Base-by-base conservation (phyloP, 1,140 invertebrate species). In the Macrocentrus cingulum region DNA sequence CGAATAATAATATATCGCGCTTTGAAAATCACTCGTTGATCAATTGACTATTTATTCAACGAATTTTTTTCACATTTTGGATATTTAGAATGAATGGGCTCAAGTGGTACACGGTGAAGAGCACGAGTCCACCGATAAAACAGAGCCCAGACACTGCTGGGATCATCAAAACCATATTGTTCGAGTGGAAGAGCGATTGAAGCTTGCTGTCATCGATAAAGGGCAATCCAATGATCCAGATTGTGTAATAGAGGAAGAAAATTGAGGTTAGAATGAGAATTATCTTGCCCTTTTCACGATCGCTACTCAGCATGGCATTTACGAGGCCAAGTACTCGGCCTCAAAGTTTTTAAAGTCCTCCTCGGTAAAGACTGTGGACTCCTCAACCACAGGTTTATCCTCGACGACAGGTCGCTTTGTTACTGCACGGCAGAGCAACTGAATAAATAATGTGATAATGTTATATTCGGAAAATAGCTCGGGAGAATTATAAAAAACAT, bases 211-310 rank as follows among this genome's bases (percentile, higher is more conserved):
- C 85, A 51, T 88, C 84, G 61, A 87, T 82, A 64, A 90, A 88
- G 1, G 88, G 88, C 51, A 86, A 79, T 22, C 84, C 82, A 36
- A 88, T 83, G 13, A 89, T 72, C 87, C 87, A 90, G 54, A 88
- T 70, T 19, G 86, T 83, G 55, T 87, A 84, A 60, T 88, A 82
- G 1, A 83, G 37, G 66, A 88, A 88, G 34, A 84, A 61, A 16
- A 79, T 64, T 1, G 81, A 69, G 8, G 82, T 83, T 16, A 79
- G 60, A 58, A 84, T 76, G 55, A 88, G 72, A 63, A 86, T 75
- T 32, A 82, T 55, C 74, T 84, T 84, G 34, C 87, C 87, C 51
- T 61, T 72, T 50, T 72, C 68, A 52, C 64, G 60, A 65, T 80
- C 73, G n/a, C 66, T 75, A 3, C 57, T 56, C 9, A 77, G 62